phyloP scores from a whole-genome alignment of 23 tunicate genomes.

The Halocynthia roretzi region DNA sequence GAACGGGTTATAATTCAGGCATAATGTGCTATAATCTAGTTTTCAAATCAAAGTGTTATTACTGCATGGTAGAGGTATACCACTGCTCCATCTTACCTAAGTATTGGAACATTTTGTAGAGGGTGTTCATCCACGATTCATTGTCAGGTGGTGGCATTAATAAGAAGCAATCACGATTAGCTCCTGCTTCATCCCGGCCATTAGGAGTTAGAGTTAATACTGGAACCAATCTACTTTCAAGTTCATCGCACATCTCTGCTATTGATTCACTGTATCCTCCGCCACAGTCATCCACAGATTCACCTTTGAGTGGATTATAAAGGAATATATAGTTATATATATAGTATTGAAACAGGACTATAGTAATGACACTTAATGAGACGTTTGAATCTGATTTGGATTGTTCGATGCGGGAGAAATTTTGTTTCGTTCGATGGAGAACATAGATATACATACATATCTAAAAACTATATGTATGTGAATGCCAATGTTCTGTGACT shows the following conservation, averaged over 20 bases:
- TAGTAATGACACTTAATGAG: no score
- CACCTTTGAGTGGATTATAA: slow-evolving; percentile 26
- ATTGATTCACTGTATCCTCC: slow-evolving; percentile 90
- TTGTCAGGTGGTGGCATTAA: slow-evolving; percentile 16
- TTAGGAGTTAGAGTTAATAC: slow-evolving; percentile 66
- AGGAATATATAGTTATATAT: no score
- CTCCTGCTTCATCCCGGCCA: slow-evolving; percentile 69
- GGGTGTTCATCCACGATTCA: background rate
- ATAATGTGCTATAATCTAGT: no score
- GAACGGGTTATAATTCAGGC: no score
- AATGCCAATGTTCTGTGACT: no score
- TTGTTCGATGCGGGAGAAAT: no score
- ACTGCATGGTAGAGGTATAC: background rate
- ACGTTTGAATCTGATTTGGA: no score
- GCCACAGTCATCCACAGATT: slow-evolving; percentile 87
- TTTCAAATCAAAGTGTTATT: background rate
- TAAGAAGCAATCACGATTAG: slow-evolving; percentile 63
- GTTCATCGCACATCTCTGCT: slow-evolving; percentile 87
- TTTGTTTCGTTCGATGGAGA: no score
- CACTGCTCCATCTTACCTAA: background rate
- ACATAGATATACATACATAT: no score
- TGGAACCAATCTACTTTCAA: slow-evolving; percentile 64
- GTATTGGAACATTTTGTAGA: background rate
- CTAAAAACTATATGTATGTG: no score
- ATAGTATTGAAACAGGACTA: no score